A percentile compares a stretch with the other conserved stretches of the same genome.
Evolutionary conservation across 2,113 vertebrate genomes (phyloP).

Genomic region (Bettongia penicillata): DNA sequence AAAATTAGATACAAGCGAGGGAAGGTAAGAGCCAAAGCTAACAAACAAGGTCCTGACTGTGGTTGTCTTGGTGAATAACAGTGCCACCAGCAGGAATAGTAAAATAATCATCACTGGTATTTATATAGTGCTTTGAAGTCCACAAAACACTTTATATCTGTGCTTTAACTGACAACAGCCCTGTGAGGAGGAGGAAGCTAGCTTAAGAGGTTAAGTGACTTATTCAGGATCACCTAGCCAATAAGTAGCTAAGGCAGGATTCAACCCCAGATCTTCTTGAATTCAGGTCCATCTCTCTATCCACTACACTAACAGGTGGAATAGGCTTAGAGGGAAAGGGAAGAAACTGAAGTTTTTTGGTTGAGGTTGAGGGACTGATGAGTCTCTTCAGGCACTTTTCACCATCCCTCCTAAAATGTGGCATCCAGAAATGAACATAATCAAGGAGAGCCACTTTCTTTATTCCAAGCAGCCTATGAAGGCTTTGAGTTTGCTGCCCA

Average conservation of each 20-base stretch:
- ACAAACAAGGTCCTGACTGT: neutral
- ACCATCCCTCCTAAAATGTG: neutral
- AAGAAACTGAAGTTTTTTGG: neutral
- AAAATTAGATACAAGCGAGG: neutral
- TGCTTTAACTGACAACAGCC: neutral
- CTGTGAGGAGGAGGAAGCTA: neutral
- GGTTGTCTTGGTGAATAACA: neutral
- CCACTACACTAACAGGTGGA: neutral
- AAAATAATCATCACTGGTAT: neutral
- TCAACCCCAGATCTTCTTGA: neutral
- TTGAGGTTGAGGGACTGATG: neutral
- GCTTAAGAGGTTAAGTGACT: neutral
- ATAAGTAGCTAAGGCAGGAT: neutral
- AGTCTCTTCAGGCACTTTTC: neutral
- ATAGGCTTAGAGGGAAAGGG: neutral
- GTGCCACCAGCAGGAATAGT: neutral
- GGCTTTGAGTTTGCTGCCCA: neutral
- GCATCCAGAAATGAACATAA: neutral
- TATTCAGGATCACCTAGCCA: neutral
- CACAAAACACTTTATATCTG: neutral
- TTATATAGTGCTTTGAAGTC: neutral
- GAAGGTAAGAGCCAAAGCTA: neutral
- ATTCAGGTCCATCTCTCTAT: neutral
- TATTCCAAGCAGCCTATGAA: neutral
- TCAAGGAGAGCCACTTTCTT: neutral